Evolutionary conservation across 2,113 vertebrate species (phyloP).

Genomic region (Petrocephalus microphthalmus): DNA sequence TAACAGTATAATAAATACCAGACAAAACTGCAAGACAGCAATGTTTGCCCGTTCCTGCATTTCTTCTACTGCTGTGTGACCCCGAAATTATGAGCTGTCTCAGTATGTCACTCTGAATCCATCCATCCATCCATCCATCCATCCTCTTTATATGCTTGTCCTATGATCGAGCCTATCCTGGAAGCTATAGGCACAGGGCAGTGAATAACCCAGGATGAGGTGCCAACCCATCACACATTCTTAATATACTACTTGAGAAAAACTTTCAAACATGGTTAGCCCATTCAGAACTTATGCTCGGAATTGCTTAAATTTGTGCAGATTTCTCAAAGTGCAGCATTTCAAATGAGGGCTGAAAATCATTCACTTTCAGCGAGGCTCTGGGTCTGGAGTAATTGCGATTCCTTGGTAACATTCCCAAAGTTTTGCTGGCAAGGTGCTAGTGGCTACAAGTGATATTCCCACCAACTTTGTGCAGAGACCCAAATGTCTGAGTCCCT

Average conservation of each 20-base stretch:
- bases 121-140: background rate
- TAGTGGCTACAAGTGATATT: background rate
- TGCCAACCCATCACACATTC: background rate
- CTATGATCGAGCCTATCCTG: background rate
- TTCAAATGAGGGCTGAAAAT: slow-evolving; percentile 15
- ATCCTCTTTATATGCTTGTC: background rate
- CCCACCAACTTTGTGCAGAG: background rate
- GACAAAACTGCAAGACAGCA: background rate
- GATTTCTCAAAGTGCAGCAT: background rate
- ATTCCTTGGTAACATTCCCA: slow-evolving; percentile 16
- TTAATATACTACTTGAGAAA: background rate
- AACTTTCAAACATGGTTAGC: background rate
- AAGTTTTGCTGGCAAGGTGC: background rate
- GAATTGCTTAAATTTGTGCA: background rate
- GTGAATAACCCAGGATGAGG: background rate
- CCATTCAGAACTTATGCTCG: background rate
- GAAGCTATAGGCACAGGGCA: background rate
- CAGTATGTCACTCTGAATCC: background rate
- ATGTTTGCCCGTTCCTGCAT: background rate
- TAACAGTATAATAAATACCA: background rate
- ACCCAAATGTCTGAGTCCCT: background rate
- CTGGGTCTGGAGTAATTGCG: background rate
- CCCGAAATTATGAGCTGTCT: background rate
- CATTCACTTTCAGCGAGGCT: slow-evolving; percentile 6
- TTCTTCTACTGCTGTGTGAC: background rate